phyloP scores from a whole-genome alignment of 1,140 invertebrate species.

The roundworm (Caenorhabditis elegans) region WBcel235 BX284602.5:302501-303000 shows the following conservation, averaged over 20 bases:
- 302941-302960: too few relatives aligned
- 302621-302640: conserved; percentile 61
- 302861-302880: conserved; percentile 61
- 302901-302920: not conserved
- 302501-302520: conserved; percentile 63
- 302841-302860: conserved; percentile 56
- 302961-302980: too few relatives aligned
- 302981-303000: too few relatives aligned
- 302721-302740: not conserved
- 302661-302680: conserved; percentile 62
- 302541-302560: conserved; percentile 60
- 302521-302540: conserved; percentile 65
- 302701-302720: not conserved
- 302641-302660: conserved; percentile 62
- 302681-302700: conserved; percentile 55
- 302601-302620: conserved; percentile 64
- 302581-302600: conserved; percentile 60
- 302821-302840: conserved; percentile 50
- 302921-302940: too few relatives aligned
- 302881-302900: conserved; percentile 61
- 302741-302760: conserved; percentile 43
- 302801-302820: conserved; percentile 65
- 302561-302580: conserved; percentile 55
- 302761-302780: conserved; percentile 57
- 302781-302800: conserved; percentile 64